A percentile compares a stretch with the other conserved stretches of the same genome.
phyloP scores from a whole-genome alignment of 2,888 invertebrate genomes.

The Diloba caeruleocephala region DNA sequence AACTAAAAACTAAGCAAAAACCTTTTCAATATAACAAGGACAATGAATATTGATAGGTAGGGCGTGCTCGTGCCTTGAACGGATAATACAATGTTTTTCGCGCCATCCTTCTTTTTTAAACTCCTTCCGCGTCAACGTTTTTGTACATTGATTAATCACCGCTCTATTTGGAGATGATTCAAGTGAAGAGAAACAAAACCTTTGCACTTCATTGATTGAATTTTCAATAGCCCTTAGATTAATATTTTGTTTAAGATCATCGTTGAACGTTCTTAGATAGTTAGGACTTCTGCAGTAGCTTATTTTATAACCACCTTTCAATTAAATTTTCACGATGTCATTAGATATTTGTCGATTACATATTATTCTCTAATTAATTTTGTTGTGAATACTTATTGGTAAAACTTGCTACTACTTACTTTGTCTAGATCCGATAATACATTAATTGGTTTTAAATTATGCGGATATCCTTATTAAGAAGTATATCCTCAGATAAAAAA shows the following conservation, averaged over 20 bases:
- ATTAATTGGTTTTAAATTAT: constrained; percentile 34
- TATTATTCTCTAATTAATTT: constrained; percentile 24
- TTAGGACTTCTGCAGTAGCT: constrained; percentile 12
- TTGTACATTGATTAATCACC: constrained; percentile 75
- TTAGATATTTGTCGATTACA: constrained; percentile 12
- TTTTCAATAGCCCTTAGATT: constrained; percentile 46
- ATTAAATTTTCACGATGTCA: constrained; percentile 27
- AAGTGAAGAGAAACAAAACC: constrained; percentile 57
- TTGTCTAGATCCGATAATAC: constrained; percentile 17
- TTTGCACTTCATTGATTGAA: constrained; percentile 65
- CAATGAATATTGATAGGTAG: constrained; percentile 68
- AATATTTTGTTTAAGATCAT: constrained; percentile 26
- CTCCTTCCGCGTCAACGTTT: constrained; percentile 72
- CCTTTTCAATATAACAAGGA: constrained; percentile 50
- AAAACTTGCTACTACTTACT: constrained; percentile 29
- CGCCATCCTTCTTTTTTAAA: constrained; percentile 67
- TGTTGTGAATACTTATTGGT: constrained; percentile 12
- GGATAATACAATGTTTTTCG: constrained; percentile 72
- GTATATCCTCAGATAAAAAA: constrained; percentile 13
- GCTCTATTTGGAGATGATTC: constrained; percentile 64
- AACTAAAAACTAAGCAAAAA: constrained; percentile 49
- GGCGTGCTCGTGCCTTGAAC: constrained; percentile 58
- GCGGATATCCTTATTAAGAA: constrained; percentile 11
- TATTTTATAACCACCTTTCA: constrained; percentile 40
- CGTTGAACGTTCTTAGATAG: constrained; percentile 15